Base-by-base conservation (phyloP, 2,113 vertebrate genomes). In the Cairina moschata region DNA sequence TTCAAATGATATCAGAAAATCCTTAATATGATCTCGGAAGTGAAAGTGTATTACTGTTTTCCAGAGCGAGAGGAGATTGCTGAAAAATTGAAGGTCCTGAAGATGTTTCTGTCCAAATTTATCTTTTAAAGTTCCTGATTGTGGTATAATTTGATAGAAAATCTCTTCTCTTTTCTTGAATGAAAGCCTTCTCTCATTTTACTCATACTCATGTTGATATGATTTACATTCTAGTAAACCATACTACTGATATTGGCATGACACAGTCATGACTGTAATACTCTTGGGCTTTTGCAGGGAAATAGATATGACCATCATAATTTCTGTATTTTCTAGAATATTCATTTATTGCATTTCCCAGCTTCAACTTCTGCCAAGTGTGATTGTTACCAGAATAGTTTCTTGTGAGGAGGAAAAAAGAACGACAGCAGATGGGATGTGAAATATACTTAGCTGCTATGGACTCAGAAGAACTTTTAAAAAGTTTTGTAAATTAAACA, bases 361-460 rank as follows among this genome's bases (percentile, higher is more conserved):
- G 11, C 63, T 90, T 84, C 50, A 76, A 14, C 26, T 95, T 76
- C 81, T 72, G 54, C 86, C 46, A 36, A 89, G 44, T 91, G 71
- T 44, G 65, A 75, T 92, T 89, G 77, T 92, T 94, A 91, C 66
- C 29, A 78, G 93, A 95, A 91, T 85, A 93, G 82, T 54, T 94
- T 74, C 52, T 91, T 52, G 66, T 65, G 60, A 84, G 58, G 58
- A 88, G 21, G 86, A 92, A 76, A 87, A 84, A 50, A 50, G 84
- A 87, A 75, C 44, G 77, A 89, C 91, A 88, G 77, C 93, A 92
- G 94, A 93, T 97, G 93, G 94, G 48, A 86, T 82, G 81, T 86
- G 69, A 91, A 94, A 93, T 86, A 71, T 32, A 84, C 66, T 94
- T 86, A 84, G 44, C 74, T 94, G 74, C 74, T 87, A 42, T 2